Base-by-base conservation (phyloP, 2,888 invertebrate genomes). In the Trichacis sp. region DNA sequence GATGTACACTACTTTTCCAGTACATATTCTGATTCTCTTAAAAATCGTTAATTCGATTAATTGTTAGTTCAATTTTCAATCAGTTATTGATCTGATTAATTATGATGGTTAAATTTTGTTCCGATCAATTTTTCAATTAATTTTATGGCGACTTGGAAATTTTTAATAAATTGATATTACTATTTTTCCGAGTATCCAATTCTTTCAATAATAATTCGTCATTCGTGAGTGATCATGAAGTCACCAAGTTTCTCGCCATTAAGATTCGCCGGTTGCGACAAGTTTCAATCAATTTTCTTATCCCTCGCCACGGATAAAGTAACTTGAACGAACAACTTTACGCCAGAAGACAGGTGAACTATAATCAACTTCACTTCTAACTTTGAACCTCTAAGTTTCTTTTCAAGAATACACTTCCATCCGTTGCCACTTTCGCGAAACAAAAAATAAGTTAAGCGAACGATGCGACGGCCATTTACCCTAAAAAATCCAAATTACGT, bases 351-450 rank as follows among this genome's bases (percentile, higher is more conserved):
- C 42, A 42, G 15, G 42, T 42, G 18, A 18, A 15, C 18, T 15
- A 18, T 42, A 42, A 42, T 42, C 18, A 42, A 42, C 42, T 42
- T 42, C 18, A 15, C 42, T 42, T 18, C 15, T 14, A 42, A 42
- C 42, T 42, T 17, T 42, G 42, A 42, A 42, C 33, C 33, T 33
- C 2, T 5, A 33, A 33, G 5, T 33, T 33, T n/a, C 33, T 33
- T 33, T 33, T 33, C 33, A 6, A n/a, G 33, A 33, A 33, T 33
- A 33, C 8, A 33, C 33, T 33, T 33, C 33, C 33, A n/a, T 33
- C 33, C 33, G 33, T n/a, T 33, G 8, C 33, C 11, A 33, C 33
- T 33, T 33, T 33, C 9, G 33, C 9, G 8, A 9, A 33, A 33
- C 33, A 33, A 33, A 33, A 33, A 33, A 33, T 33, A 33, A n/a